phyloP scores from a whole-genome alignment of 1,140 invertebrate genomes.

The Galleria mellonella region DNA sequence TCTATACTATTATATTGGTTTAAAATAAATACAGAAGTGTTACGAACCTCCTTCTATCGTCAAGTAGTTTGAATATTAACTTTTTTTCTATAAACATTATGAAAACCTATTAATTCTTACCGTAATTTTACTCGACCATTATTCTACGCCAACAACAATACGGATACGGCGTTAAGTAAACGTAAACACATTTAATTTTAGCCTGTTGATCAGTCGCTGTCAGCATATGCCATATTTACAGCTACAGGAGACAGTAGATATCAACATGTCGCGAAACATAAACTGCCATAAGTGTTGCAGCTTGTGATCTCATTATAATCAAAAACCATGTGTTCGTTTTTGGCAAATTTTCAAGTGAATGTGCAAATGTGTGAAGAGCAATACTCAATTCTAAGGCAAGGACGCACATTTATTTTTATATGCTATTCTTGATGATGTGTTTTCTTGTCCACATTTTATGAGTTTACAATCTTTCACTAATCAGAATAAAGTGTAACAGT shows the following conservation, averaged over 20 bases:
- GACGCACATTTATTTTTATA: conserved; percentile 20
- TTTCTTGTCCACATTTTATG: no score
- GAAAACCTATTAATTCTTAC: no score
- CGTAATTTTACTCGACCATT: no score
- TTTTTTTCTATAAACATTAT: no score
- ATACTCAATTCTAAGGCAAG: conserved; percentile 35
- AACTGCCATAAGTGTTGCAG: background rate
- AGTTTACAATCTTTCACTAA: no score
- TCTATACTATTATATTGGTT: no score
- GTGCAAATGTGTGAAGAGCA: conserved; percentile 24
- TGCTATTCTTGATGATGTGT: background rate
- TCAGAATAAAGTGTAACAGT: no score
- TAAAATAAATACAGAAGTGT: no score
- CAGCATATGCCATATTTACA: background rate
- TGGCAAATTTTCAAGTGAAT: conserved; percentile 51
- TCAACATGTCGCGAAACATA: background rate
- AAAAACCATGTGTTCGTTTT: conserved; percentile 39
- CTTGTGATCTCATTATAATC: conserved; percentile 20
- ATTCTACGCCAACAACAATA: conserved; percentile 16
- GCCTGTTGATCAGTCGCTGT: conserved; percentile 2
- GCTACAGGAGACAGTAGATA: background rate
- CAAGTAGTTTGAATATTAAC: no score
- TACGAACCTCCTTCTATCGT: no score
- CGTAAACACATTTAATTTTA: conserved; percentile 18
- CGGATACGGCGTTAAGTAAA: conserved; percentile 12